Base-by-base conservation (phyloP, 2,113 vertebrate species). In the Phylloscopus trochilus region DNA sequence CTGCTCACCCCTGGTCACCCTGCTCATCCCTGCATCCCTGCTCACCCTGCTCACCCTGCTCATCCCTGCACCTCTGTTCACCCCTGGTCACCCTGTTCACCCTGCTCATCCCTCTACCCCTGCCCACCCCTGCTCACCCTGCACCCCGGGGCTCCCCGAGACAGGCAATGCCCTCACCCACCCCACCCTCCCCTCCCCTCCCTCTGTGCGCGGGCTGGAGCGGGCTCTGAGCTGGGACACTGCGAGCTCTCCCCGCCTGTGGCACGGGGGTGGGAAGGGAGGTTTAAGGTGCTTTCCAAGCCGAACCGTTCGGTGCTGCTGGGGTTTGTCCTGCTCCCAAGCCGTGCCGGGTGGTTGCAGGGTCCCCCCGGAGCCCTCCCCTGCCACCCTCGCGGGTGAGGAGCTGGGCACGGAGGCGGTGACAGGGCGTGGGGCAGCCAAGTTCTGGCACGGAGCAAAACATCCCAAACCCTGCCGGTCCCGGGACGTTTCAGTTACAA, bases 351-450 rank as follows among this genome's bases (percentile, higher is more conserved):
- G 41, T 14, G 41, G 13, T 41, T 41, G 31, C 33, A 67, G 22
- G 7, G 33, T 28, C 35, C 47, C 47, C 37, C 43, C 52, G 3
- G 4, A 37, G 33, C 53, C n/a, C 60, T 26, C 4, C 82, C 33
- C 17, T 16, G 3, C 70, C 37, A 6, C 13, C 68, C 55, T 56
- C 6, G 0, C 1, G 52, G 51, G 4, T 0, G 10, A 35, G 66
- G 39, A n/a, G 74, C 51, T 44, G 67, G n/a, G 60, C 21, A 1
- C 0, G 1, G 31, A 15, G 2, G 2, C 1, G 15, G 33, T 6
- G 33, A 33, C 23, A 41, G 55, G 62, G 8, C 26, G 35, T 4
- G 24, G 68, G 68, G 55, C 47, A 78, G 47, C 23, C 14, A 27
- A 53, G 8, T 3, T 31, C 27, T 33, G 39, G 9, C 3, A 3